phyloP scores from a whole-genome alignment of 2,113 vertebrate species.

The Gallinago paraguaiae region DNA sequence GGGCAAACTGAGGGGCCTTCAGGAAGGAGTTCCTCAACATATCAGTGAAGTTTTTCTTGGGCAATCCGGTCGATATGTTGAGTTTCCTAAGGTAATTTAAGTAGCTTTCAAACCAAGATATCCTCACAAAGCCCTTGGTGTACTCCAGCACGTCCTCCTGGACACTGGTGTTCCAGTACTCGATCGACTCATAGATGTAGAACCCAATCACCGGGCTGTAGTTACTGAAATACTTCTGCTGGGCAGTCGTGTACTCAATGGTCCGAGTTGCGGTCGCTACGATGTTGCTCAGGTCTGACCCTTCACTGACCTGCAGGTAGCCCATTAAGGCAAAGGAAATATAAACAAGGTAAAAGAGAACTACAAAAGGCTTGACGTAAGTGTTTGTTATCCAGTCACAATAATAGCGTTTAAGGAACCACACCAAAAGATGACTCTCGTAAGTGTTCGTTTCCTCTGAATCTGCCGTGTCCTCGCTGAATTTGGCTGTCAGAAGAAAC shows the following conservation, averaged over 20 bases:
- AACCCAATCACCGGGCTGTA: slow-evolving; percentile 98
- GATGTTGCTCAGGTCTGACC: slow-evolving; percentile 94
- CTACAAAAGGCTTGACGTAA: slow-evolving; percentile 98
- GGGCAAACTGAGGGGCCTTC: slow-evolving; percentile 87
- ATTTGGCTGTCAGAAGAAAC: slow-evolving; percentile 94
- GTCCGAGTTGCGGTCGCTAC: slow-evolving; percentile 96
- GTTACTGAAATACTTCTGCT: slow-evolving; percentile 97
- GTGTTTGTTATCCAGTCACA: slow-evolving; percentile 99
- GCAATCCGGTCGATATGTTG: slow-evolving; percentile 90
- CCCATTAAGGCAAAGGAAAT: slow-evolving; percentile 99
- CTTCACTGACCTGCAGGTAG: slow-evolving; percentile 97
- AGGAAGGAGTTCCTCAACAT: slow-evolving; percentile 91
- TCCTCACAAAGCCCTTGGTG: slow-evolving; percentile 94
- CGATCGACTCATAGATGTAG: slow-evolving; percentile 98
- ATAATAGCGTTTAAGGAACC: slow-evolving; percentile 96
- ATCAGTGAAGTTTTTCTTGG: slow-evolving; percentile 92
- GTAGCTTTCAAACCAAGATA: slow-evolving; percentile 99
- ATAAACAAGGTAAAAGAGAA: slow-evolving; percentile 99
- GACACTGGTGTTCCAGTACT: slow-evolving; percentile 98
- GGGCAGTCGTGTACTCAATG: slow-evolving; percentile 90
- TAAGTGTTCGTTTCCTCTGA: slow-evolving; percentile 85
- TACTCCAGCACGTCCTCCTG: slow-evolving; percentile 95
- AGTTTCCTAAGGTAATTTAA: slow-evolving; percentile 92
- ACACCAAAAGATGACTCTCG: slow-evolving; percentile 94
- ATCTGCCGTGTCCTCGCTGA: slow-evolving; percentile 86